These are phyloP conservation scores for Nesogale talazaci DNA, from an alignment of 2,113 vertebrate genomes.

Conservation along the genomic window DNA sequence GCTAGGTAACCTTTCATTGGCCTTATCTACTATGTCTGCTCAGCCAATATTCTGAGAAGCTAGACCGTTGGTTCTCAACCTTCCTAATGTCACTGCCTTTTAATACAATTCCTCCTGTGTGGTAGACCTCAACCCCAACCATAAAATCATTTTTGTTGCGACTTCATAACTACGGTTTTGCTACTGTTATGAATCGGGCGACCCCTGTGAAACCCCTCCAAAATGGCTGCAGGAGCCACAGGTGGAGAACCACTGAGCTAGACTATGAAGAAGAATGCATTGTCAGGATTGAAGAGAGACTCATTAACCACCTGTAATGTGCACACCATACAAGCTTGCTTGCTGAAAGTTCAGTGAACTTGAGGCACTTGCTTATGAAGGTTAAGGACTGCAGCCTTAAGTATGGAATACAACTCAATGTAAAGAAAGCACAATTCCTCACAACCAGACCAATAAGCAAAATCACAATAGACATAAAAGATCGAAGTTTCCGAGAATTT, in stretches of 20 bases:
- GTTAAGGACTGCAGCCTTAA: background rate
- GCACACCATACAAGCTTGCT: background rate
- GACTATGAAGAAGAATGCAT: background rate
- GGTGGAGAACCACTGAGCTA: background rate
- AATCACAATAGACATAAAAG: background rate
- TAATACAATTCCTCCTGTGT: too few species aligned
- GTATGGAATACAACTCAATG: background rate
- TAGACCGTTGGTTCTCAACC: too few species aligned
- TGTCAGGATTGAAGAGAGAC: background rate
- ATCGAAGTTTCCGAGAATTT: background rate
- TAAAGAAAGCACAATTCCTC: background rate
- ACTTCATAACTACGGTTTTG: too few species aligned
- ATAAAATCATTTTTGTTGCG: too few species aligned
- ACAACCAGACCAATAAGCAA: background rate
- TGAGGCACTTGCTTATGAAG: background rate
- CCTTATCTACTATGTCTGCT: too few species aligned
- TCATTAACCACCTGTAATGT: background rate
- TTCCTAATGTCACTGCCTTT: too few species aligned
- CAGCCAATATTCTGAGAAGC: too few species aligned
- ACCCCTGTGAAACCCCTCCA: too few species aligned
- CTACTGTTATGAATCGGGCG: too few species aligned
- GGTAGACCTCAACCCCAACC: too few species aligned
- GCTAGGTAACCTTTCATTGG: background rate
- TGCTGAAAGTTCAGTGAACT: background rate
- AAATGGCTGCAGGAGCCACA: too few species aligned